Percentiles rank a stretch among this genome's conserved stretches.
Conservation (phyloP, 2,888 invertebrate species). For the Exephanes ischioxanthus region DNA sequence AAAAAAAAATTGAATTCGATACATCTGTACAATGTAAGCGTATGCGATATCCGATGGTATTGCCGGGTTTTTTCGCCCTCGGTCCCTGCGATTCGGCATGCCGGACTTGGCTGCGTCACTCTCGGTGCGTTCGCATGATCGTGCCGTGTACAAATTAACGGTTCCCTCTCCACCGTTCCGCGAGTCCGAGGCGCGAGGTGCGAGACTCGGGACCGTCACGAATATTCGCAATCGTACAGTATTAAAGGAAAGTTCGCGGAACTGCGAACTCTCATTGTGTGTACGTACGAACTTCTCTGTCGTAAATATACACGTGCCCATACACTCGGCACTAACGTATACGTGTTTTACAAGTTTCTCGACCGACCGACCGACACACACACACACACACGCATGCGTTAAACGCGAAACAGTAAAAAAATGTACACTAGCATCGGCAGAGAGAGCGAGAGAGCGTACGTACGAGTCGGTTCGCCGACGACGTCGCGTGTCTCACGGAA, state of each 20-base stretch:
- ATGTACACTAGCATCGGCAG: background rate
- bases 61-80: background rate
- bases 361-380: background rate
- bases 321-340: conserved; percentile 5
- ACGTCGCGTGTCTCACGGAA: conserved; percentile 57
- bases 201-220: conserved; percentile 44
- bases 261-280: conserved; percentile 6
- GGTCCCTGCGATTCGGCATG: conserved; percentile 42
- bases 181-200: background rate
- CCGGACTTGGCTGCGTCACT: background rate
- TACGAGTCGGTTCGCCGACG: conserved; percentile 31
- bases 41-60: background rate
- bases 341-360: conserved; percentile 19
- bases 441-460: conserved; percentile 1
- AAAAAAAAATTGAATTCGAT: background rate
- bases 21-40: conserved; percentile 6
- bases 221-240: conserved; percentile 24
- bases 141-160: conserved; percentile 70
- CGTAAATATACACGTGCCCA: conserved; percentile 16
- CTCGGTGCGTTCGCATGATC: conserved; percentile 65
- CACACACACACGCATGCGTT: background rate
- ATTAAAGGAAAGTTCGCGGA: conserved; percentile 19
- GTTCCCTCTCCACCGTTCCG: conserved; percentile 63
- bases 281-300: background rate
- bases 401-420: background rate